A percentile compares a stretch with the other conserved stretches of the same genome.
phyloP scores from a whole-genome alignment of 2,888 invertebrate genomes.

The Melinaea marsaeus region DNA sequence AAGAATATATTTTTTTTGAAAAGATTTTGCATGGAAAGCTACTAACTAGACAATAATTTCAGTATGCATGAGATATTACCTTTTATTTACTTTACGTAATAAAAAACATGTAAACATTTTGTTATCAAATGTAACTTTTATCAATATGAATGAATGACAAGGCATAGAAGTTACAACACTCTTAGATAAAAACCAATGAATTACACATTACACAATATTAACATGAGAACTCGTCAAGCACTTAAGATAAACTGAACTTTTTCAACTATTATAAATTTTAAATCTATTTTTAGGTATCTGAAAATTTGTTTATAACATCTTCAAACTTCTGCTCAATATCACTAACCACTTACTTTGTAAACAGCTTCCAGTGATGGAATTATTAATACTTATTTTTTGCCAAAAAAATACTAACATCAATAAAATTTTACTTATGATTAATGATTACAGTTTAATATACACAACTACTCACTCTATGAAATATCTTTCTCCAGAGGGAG shows the following conservation, averaged over 20 bases:
- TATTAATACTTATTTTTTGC: constrained; percentile 25
- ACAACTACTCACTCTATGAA: constrained; percentile 92
- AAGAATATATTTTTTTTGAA: no score
- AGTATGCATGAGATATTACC: no score
- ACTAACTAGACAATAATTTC: no score
- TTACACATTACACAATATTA: no score
- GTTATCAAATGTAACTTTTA: no score
- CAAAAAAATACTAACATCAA: constrained; percentile 9
- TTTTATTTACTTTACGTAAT: no score
- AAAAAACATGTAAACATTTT: no score
- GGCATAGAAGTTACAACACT: no score
- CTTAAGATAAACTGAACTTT: constrained; percentile 26
- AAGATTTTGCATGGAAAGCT: no score
- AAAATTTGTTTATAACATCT: constrained; percentile 32
- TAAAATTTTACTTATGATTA: constrained; percentile 15
- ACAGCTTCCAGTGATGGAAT: constrained; percentile 36
- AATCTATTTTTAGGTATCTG: constrained; percentile 30
- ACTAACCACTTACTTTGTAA: constrained; percentile 20
- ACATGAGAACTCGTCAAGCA: neutral
- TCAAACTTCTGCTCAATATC: constrained; percentile 28
- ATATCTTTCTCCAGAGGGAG: constrained; percentile 97
- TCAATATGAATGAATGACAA: no score
- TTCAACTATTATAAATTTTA: constrained; percentile 15
- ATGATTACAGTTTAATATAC: constrained; percentile 14
- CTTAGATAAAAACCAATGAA: no score